Evolutionary conservation across 2,113 vertebrate species (phyloP), one percentile per base, ranked within the genome.

Genomic region (Urocolius indicus): DNA sequence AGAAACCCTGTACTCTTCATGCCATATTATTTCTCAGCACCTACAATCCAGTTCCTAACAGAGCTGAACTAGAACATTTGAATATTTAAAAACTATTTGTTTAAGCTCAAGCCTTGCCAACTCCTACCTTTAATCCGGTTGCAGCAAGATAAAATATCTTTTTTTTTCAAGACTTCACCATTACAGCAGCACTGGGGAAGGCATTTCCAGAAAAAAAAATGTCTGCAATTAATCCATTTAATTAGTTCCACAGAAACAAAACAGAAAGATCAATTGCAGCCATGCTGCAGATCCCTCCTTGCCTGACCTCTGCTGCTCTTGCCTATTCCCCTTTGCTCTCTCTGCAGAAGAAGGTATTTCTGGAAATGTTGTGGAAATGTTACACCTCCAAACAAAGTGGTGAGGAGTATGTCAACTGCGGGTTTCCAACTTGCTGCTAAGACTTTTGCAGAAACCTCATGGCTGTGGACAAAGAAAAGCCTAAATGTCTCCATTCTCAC

Each of bases 241-340:
- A 94, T 96, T 95, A 91, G 82, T 89, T 95, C 61, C 69, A 93
- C 75, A 75, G 95, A 93, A 96, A 94, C 75, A 87, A 96, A 97
- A 68, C 87, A 97, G 55, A 90, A 87, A 93, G 72, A 97, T 90
- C 27, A 75, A 87, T 75, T 27, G 88, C 95, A 97, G 96, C 84
- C 46, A 20, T 69, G 63, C 55, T 51, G 59, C 81, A 80, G 27
- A 95, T 86, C 83, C 73, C 71, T 71, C 84, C 81, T 80, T 91
- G 88, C 52, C 92, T 62, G 68, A 94, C 84, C 96, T 97, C 75
- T 51, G 78, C 94, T 20, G 95, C 93, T 96, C 96, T 95, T 96
- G 95, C 92, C 96, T 87, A 23, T 87, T 97, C 94, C 95, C 96
- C 93, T 97, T 96, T 95, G 92, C 95, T 95, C 95, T 95, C 92